phyloP scores from a whole-genome alignment of 2,113 vertebrate genomes.

The Apus apus region DNA sequence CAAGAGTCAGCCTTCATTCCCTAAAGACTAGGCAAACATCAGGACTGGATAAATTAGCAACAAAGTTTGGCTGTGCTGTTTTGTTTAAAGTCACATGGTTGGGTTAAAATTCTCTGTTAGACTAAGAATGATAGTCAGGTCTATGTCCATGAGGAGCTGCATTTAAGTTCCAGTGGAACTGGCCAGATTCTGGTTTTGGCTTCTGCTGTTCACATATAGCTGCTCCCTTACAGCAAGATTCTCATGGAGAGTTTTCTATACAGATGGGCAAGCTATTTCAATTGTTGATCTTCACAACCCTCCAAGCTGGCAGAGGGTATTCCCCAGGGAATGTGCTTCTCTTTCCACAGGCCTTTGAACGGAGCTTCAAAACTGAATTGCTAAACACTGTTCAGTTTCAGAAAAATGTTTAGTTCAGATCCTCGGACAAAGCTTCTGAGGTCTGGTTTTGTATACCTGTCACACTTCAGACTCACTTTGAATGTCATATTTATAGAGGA shows the following conservation, averaged over 20 bases:
- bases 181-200: not conserved
- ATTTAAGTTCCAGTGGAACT: not conserved
- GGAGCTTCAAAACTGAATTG: not conserved
- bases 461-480: not conserved
- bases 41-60: not conserved
- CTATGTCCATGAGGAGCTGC: not conserved
- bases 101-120: not conserved
- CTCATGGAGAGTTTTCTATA: not conserved
- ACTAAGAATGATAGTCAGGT: not conserved
- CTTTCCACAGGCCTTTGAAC: not conserved
- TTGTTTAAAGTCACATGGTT: not conserved
- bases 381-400: not conserved
- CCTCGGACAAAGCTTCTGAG: not conserved
- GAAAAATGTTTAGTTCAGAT: not conserved
- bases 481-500: constrained; percentile 10
- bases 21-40: not conserved
- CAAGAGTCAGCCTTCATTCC: not conserved
- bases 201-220: not conserved
- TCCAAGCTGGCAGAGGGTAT: not conserved
- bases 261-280: not conserved
- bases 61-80: not conserved
- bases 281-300: not conserved
- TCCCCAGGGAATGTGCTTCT: not conserved
- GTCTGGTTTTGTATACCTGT: not conserved
- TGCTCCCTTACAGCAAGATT: not conserved